Evolutionary conservation across 2,888 invertebrate genomes (phyloP).

Genomic region (Brachylomia viminalis): DNA sequence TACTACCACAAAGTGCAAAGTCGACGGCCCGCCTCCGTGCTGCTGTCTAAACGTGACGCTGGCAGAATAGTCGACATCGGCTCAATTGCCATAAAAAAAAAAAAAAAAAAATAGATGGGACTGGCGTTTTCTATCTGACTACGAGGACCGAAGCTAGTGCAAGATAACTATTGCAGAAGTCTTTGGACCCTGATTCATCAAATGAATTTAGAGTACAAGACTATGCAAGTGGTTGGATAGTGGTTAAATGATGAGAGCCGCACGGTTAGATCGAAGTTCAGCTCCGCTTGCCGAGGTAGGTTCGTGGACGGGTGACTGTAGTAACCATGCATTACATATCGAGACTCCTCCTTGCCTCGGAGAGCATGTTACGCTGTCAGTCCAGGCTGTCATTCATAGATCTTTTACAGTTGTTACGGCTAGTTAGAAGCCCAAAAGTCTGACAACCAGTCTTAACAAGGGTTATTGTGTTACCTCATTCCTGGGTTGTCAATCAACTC

Average conservation of each 20-base stretch:
- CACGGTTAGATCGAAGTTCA: neutral
- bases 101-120: too few relatives aligned
- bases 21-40: too few relatives aligned
- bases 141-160: neutral
- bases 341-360: neutral
- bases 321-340: neutral
- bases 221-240: neutral
- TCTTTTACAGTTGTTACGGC: neutral
- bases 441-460: neutral
- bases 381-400: neutral
- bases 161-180: neutral
- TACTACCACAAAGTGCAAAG: too few relatives aligned
- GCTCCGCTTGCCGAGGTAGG: neutral
- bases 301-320: neutral
- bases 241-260: neutral
- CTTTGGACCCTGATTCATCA: neutral
- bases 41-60: too few relatives aligned
- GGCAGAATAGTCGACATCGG: too few relatives aligned
- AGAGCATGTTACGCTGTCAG: neutral
- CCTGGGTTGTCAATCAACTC: too few relatives aligned
- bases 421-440: neutral
- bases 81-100: too few relatives aligned
- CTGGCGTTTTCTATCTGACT: too few relatives aligned
- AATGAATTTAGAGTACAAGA: neutral
- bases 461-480: neutral